A percentile compares a stretch with the other conserved stretches of the same genome.
Evolutionary conservation across 2,113 vertebrate genomes (phyloP).

Genomic region (Colistium nudipinnis): DNA sequence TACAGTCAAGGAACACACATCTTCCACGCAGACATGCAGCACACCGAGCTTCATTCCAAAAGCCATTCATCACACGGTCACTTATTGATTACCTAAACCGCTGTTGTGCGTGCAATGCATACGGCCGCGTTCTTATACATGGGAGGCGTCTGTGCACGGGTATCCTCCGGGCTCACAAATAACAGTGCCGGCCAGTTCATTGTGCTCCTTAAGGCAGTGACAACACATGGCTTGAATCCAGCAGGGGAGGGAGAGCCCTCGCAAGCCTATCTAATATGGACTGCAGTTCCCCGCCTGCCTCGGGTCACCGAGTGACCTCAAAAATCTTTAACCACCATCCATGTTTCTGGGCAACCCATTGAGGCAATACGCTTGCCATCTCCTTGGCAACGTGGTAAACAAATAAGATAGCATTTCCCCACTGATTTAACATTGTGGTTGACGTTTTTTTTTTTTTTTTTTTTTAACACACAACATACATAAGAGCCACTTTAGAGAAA

Average conservation of each 20-base stretch:
- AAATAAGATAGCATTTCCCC: conserved; percentile 5
- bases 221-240: conserved; percentile 41
- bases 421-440: conserved; percentile 16
- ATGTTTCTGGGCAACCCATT: conserved; percentile 60
- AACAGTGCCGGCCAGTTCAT: conserved; percentile 36
- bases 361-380: conserved; percentile 55
- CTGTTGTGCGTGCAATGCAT: conserved; percentile 7
- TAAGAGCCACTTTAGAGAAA: conserved; percentile 20
- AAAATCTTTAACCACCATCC: conserved; percentile 42
- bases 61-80: conserved; percentile 9
- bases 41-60: conserved; percentile 22
- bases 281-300: conserved; percentile 65
- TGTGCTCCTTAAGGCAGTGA: conserved; percentile 25
- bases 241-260: conserved; percentile 26
- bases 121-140: conserved; percentile 30
- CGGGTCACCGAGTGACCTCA: conserved; percentile 55
- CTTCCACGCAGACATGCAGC: conserved; percentile 20
- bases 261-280: conserved; percentile 45
- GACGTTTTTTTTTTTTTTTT: not conserved
- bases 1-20: conserved; percentile 12
- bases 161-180: conserved; percentile 22
- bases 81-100: conserved; percentile 26
- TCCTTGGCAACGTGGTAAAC: conserved; percentile 44
- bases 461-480: not conserved
- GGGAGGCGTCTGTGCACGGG: conserved; percentile 23